These are phyloP conservation scores for Xylocopa sonorina DNA, from an alignment of 1,140 invertebrate species.

Conservation along the genomic window DNA sequence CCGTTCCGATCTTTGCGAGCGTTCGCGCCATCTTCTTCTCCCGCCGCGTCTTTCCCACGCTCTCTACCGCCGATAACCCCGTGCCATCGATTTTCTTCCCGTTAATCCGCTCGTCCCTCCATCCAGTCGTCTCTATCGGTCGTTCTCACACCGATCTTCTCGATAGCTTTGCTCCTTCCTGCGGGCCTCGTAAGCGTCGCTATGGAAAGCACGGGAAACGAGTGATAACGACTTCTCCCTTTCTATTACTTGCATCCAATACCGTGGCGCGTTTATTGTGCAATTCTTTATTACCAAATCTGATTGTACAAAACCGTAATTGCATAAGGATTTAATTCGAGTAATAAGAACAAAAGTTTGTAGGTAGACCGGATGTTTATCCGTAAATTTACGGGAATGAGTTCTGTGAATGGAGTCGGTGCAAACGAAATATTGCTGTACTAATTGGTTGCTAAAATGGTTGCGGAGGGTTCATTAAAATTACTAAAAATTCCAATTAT, in stretches of 20 bases:
- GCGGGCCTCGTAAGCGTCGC: neutral
- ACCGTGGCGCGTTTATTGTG: no score
- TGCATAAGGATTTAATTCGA: no score
- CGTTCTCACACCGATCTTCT: neutral
- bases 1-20: slow-evolving; percentile 25
- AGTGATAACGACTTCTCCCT: neutral
- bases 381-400: no score
- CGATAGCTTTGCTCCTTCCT: slow-evolving; percentile 2
- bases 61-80: slow-evolving; percentile 35
- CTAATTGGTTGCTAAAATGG: no score
- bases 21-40: neutral
- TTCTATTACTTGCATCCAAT: neutral
- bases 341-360: no score
- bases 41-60: neutral
- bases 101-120: slow-evolving; percentile 24
- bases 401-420: no score
- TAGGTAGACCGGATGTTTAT: no score
- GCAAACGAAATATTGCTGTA: no score
- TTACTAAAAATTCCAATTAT: no score
- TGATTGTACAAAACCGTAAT: no score
- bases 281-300: no score
- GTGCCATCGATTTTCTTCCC: slow-evolving; percentile 36
- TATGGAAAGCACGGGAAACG: neutral
- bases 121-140: slow-evolving; percentile 3
- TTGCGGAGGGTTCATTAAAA: no score